These are phyloP conservation scores for Diarsia dahlii DNA, from an alignment of 2,888 invertebrate species.

Conservation along the genomic window DNA sequence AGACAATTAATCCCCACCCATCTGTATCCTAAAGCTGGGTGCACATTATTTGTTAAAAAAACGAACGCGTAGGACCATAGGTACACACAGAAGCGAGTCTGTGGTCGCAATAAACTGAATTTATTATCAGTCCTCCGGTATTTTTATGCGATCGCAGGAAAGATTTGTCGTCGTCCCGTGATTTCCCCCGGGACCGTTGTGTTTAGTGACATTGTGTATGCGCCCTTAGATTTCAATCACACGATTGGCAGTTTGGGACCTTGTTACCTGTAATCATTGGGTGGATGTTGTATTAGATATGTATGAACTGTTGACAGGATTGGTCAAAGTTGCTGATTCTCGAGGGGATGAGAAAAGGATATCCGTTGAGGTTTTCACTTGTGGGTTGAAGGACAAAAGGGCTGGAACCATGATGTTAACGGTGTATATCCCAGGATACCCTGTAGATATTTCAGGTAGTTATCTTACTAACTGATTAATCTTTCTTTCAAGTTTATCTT, in stretches of 20 bases:
- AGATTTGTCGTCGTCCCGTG: constrained; percentile 82
- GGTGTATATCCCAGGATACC: not conserved
- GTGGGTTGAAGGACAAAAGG: not conserved
- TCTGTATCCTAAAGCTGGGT: constrained; percentile 65
- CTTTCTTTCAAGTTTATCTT: not conserved
- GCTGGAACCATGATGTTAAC: not conserved
- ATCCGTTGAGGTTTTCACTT: not conserved
- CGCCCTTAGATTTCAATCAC: constrained; percentile 79
- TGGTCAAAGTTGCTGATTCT: constrained; percentile 15
- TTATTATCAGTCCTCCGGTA: constrained; percentile 78
- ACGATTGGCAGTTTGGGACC: constrained; percentile 64
- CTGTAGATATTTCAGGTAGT: too few species aligned
- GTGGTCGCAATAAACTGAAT: constrained; percentile 81
- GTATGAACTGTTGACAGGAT: constrained; percentile 17
- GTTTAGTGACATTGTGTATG: constrained; percentile 79
- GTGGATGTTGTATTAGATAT: constrained; percentile 31
- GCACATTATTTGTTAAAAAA: constrained; percentile 67
- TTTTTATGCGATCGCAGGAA: constrained; percentile 76
- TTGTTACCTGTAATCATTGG: constrained; percentile 56
- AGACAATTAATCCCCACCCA: constrained; percentile 66
- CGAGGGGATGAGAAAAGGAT: not conserved
- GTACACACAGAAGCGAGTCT: constrained; percentile 59
- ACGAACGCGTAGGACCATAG: constrained; percentile 34
- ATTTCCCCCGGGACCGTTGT: constrained; percentile 81
- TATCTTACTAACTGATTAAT: not conserved